Base-by-base conservation (phyloP, 2,113 vertebrate genomes). In the Brachyhypopomus gauderio region DNA sequence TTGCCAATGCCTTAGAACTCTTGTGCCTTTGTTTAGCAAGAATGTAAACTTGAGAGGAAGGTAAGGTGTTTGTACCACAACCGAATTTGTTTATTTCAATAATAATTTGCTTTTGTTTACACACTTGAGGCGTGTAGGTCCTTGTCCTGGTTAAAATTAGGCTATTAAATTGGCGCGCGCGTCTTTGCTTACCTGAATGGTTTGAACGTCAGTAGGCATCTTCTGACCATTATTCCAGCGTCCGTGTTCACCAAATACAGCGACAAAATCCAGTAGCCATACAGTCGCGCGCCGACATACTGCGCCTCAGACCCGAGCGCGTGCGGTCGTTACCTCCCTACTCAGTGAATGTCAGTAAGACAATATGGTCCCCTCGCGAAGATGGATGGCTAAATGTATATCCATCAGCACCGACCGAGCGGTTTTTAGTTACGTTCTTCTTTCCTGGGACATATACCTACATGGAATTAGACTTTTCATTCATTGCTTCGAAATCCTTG, bases 151-250 rank as follows among this genome's bases (percentile, higher is more conserved):
- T 52, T 52, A 52, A 52, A 52, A 52, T 52, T 14, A 52, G 45
- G 45, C 14, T 52, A 14, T 11, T 14, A 64, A 2, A 4, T 14
- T 17, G 22, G 4, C 62, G 22, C 45, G 38, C 27, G 52, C 45
- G 17, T 45, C 16, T 9, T 89, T 14, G 8, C 79, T 96, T 93
- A 99, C 97, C 97, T 96, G 93, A 99, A 99, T 71, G 96, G 97
- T 93, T 95, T 97, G 94, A 97, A 92, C 92, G 96, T 97, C 93
- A 97, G 94, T 86, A 97, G 95, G 91, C 96, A 97, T 96, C 97
- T 96, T 88, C 97, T 96, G 93, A 92, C 91, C 96, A 85, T 85
- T 76, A 81, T 80, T 69, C 81, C 58, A 64, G 12, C 12, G 69
- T 64, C 96, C 96, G 88, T 84, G 84, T 75, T 81, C 72, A 81